Evolutionary conservation across 2,888 invertebrate genomes (phyloP).

Genomic region (Criorhina ranunculi): DNA sequence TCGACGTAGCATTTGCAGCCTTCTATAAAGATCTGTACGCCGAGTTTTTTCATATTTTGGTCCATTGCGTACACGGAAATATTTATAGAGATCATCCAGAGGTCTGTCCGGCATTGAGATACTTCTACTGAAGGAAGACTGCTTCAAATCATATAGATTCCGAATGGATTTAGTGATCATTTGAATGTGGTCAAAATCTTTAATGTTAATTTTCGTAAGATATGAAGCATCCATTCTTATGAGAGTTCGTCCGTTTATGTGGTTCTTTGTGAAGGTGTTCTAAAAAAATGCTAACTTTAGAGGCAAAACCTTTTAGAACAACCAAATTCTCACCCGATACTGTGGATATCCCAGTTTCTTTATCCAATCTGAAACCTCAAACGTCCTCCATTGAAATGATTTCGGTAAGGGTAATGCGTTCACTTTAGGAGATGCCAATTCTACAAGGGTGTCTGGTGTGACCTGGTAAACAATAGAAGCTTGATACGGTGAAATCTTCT

Average conservation of each 20-base stretch:
- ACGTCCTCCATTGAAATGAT: slow-evolving; percentile 85
- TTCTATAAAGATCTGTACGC: slow-evolving; percentile 85
- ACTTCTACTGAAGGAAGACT: slow-evolving; percentile 84
- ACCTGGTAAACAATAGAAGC: slow-evolving; percentile 79
- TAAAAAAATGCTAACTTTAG: slow-evolving; percentile 68
- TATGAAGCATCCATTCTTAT: slow-evolving; percentile 85
- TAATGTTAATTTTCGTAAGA: slow-evolving; percentile 85
- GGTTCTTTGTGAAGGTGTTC: slow-evolving; percentile 84
- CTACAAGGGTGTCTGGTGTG: slow-evolving; percentile 85
- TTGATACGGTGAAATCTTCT: slow-evolving; percentile 64
- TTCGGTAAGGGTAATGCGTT: slow-evolving; percentile 84
- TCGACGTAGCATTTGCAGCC: slow-evolving; percentile 85
- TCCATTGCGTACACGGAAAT: slow-evolving; percentile 86
- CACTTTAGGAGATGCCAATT: slow-evolving; percentile 82
- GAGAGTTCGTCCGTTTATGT: slow-evolving; percentile 85
- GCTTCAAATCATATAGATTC: slow-evolving; percentile 84
- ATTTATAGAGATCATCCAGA: slow-evolving; percentile 85
- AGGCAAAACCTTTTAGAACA: background rate
- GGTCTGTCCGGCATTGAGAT: slow-evolving; percentile 84
- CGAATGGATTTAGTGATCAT: slow-evolving; percentile 83
- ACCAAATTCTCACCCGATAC: slow-evolving; percentile 84
- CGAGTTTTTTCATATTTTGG: slow-evolving; percentile 85
- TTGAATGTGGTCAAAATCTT: slow-evolving; percentile 85
- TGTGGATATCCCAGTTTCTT: slow-evolving; percentile 84
- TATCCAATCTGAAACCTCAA: slow-evolving; percentile 85